Percentiles rank a stretch among this genome's conserved stretches.
phyloP scores from a whole-genome alignment of 2,113 vertebrate genomes.

The Percopsis transmontana region DNA sequence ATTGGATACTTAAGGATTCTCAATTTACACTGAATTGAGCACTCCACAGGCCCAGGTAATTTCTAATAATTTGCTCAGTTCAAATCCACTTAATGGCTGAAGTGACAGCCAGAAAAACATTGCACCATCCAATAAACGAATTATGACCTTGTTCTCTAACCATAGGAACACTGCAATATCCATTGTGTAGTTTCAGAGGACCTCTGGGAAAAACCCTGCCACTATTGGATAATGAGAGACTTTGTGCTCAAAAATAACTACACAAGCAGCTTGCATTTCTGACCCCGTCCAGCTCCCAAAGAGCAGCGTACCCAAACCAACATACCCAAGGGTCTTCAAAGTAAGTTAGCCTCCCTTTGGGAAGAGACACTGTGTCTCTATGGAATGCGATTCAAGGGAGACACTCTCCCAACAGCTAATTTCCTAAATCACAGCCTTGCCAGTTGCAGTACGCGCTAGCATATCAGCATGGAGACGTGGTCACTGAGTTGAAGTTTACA shows the following conservation, averaged over 20 bases:
- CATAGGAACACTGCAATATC: conserved; percentile 22
- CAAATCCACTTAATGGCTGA: conserved; percentile 49
- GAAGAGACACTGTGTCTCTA: conserved; percentile 20
- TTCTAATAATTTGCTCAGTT: conserved; percentile 35
- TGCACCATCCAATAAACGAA: conserved; percentile 8
- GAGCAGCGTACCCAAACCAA: conserved; percentile 45
- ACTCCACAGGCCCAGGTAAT: neutral
- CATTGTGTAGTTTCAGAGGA: conserved; percentile 37
- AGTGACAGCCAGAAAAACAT: conserved; percentile 33
- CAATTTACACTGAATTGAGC: conserved; percentile 1
- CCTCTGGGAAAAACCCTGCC: conserved; percentile 60
- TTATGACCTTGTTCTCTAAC: conserved; percentile 39
- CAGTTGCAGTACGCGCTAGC: conserved; percentile 21
- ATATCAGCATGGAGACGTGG: conserved; percentile 30
- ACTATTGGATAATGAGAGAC: conserved; percentile 62
- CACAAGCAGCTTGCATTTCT: conserved; percentile 28
- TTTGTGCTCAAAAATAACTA: conserved; percentile 52
- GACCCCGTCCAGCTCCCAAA: conserved; percentile 28
- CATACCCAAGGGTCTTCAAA: conserved; percentile 24
- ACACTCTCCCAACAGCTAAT: conserved; percentile 56
- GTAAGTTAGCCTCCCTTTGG: conserved; percentile 4
- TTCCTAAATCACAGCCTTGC: conserved; percentile 61
- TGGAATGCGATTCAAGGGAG: conserved; percentile 36
- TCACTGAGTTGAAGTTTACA: conserved; percentile 33
- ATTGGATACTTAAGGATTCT: neutral